phyloP scores from a whole-genome alignment of 2,113 vertebrate species.

The Grallaria varia region DNA sequence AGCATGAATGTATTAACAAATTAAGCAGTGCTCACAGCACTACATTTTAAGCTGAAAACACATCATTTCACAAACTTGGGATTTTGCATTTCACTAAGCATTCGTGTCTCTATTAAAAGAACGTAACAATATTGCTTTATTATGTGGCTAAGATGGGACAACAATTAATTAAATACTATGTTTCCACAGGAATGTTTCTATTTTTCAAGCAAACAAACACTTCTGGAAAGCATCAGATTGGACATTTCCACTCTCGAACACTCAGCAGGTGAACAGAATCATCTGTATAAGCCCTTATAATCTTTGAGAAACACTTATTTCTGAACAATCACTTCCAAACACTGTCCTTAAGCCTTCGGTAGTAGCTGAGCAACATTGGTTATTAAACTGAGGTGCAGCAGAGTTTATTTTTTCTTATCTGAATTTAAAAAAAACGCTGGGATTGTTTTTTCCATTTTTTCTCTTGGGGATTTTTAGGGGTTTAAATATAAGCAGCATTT shows the following conservation, averaged over 20 bases:
- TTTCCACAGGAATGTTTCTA: neutral
- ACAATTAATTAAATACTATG: neutral
- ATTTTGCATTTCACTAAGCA: neutral
- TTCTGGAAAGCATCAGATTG: conserved; percentile 6
- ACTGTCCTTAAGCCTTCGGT: neutral
- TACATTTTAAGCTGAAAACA: neutral
- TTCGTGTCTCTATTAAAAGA: neutral
- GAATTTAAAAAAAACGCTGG: neutral
- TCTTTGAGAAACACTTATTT: conserved; percentile 44
- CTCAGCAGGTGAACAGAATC: conserved; percentile 46
- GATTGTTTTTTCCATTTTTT: neutral
- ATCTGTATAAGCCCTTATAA: conserved; percentile 44
- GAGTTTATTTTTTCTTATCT: conserved; percentile 42
- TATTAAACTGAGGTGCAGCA: conserved; percentile 11
- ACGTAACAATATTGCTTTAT: neutral
- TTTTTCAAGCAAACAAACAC: neutral
- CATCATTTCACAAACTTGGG: neutral
- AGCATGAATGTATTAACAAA: neutral
- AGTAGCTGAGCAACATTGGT: neutral
- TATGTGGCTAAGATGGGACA: neutral
- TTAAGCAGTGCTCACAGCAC: neutral
- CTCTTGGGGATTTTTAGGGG: neutral
- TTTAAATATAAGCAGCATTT: neutral
- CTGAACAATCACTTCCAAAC: conserved; percentile 34
- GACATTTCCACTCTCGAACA: neutral